Evolutionary conservation across 2,888 invertebrate genomes (phyloP), one percentile per base, ranked within the genome.

Genomic region (Lepidonotus clava): DNA sequence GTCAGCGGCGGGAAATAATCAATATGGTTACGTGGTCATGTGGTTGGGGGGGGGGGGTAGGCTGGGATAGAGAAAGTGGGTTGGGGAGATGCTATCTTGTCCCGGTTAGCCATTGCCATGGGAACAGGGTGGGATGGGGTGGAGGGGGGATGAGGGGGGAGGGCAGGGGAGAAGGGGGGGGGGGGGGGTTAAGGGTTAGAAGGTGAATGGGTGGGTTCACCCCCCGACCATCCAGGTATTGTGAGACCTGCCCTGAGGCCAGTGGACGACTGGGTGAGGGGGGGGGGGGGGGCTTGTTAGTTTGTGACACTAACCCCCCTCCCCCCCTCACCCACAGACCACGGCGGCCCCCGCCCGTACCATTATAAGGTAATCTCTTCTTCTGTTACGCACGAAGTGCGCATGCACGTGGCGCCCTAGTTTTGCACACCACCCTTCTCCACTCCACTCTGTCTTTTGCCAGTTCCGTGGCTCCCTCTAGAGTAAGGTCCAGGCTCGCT

Each of bases 191-290:
- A 34, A 71, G 71, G 71, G 71, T 2, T 5, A 71, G n/a, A 71
- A 71, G 71, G 71, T 38, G 36, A 71, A 38, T 18, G 71, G 34
- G 11, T 71, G 71, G 38, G 18, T 71, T 71, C 71, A 36, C 34
- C 71, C n/a, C n/a, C 36, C 38, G 38, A 4, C 14, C 21, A 38
- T 71, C n/a, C 71, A 71, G 71, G 71, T 71, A 71, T 71, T 71
- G 38, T 71, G 34, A 38, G 21, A 21, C 5, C 14, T 8, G 71
- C 71, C 66, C 71, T 21, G 36, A 18, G 71, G 71, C n/a, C n/a
- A n/a, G n/a, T n/a, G n/a, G n/a, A n/a, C 36, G 8, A 71, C 34
- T 71, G 14, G 71, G 36, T 38, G 71, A 71, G 24, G 38, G 71
- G 38, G 21, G 71, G 36, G 36, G 14, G 71, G 18, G n/a, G 18